Base-by-base conservation (phyloP, 2,888 invertebrate genomes). In the Periphyllus acericola region DNA sequence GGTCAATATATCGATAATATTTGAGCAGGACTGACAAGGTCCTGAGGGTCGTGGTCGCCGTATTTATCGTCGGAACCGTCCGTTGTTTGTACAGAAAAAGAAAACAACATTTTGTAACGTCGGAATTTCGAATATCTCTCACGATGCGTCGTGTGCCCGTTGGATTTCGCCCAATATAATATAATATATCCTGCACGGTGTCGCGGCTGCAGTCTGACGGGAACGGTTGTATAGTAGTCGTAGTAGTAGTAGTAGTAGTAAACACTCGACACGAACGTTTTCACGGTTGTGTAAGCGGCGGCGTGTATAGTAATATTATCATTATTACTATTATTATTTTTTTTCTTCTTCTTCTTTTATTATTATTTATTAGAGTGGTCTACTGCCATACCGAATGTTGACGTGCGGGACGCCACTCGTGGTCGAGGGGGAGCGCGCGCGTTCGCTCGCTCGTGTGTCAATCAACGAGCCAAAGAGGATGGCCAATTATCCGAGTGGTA, bases 211-310 rank as follows among this genome's bases (percentile, higher is more conserved):
- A 21, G 32, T 29, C 3, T 46, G 46, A 76, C 25, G 46, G 68
- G 66, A 66, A 66, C 46, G 46, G 68, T 25, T 40, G 60, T 60
- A 60, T n/a, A n/a, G 55, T 19, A 60, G 66, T 66, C 17, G 36
- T 83, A 29, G 66, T n/a, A 68, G 83, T 71, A 46, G 40, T 46
- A 66, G 21, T 66, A 84, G 40, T 40, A 32, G 60, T 80, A 75
- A 79, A 86, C 71, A 86, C 86, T 79, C 71, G 86, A 86, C 71
- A 60, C 14, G 79, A 85, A 85, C 79, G 79, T 84, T 84, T 84
- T 84, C 84, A 84, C 84, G 75, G 84, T 76, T 84, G 21, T 75
- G 60, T 60, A 25, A 5, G 29, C 29, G 8, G 68, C 68, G 36
- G 72, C 40, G 83, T 40, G 40, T 83, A 74, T 83, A 74, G 75